Evolutionary conservation across 2,113 vertebrate genomes (phyloP), one percentile per base, ranked within the genome.

Genomic region (Regulus satrapa): DNA sequence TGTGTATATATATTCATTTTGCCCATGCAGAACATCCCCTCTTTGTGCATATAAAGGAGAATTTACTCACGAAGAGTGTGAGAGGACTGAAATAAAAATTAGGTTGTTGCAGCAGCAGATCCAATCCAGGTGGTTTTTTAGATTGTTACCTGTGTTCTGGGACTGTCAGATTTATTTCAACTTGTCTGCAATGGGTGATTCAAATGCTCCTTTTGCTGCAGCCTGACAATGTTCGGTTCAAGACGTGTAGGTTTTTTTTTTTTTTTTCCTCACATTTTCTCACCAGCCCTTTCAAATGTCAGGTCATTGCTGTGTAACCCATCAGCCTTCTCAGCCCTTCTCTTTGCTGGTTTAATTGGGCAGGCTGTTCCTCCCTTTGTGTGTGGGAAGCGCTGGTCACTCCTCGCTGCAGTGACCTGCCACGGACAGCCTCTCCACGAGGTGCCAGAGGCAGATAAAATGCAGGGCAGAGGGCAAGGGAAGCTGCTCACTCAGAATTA

Each of bases 371-470:
- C 26, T 68, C 10, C 12, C 51, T 75, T 6, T 10, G 72, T 26
- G 62, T 19, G 75, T 49, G 17, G 54, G 49, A 12, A 32, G 12
- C 1, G 36, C 63, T n/a, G 49, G 14, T 40, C 24, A 1, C 69
- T 80, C 49, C 61, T 55, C 17, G 0, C 55, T 16, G 82, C 64
- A 19, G 64, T 16, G 40, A 4, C 40, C 43, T 49, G 32, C 40
- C 6, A 0, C 1, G 38, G 40, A 1, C 15, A 67, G 68, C 23
- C 54, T 34, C 45, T 28, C 71, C 23, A 4, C 3, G 0, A 17
- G 41, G 8, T 14, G 32, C 34, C 34, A 16, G 18, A 54, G 66
- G 75, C 14, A 7, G 11, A 14, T 13, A 8, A 46, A 68, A 55
- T 1, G 3, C 23, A 20, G 63, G 11, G 59, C 5, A 18, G 74